Percentiles rank a stretch among this genome's conserved stretches.
phyloP scores from a whole-genome alignment of 2,888 invertebrate genomes.

The Polyommatus icarus region DNA sequence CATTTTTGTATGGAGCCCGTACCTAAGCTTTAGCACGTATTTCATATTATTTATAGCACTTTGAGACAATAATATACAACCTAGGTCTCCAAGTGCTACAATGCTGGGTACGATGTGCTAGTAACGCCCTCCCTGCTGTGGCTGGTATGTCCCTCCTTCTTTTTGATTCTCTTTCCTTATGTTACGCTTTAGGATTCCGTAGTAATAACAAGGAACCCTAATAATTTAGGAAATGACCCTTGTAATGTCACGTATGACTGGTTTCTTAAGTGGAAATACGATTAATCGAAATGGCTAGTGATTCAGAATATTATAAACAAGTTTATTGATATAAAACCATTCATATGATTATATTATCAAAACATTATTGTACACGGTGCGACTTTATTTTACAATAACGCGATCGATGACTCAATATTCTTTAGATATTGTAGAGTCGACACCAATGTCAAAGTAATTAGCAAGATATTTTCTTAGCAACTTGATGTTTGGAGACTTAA shows the following conservation, averaged over 20 bases:
- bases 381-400: background rate
- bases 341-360: conserved; percentile 4
- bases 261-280: background rate
- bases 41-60: no score
- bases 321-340: conserved; percentile 1
- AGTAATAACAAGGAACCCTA: background rate
- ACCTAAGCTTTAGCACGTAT: no score
- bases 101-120: no score
- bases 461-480: conserved; percentile 1
- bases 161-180: no score
- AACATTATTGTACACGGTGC: background rate
- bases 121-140: no score
- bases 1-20: no score
- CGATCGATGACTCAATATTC: conserved; percentile 6
- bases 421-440: background rate
- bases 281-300: background rate
- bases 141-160: no score
- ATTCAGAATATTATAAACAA: conserved; percentile 15
- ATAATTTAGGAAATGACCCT: background rate
- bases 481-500: background rate
- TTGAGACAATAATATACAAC: no score
- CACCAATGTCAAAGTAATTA: background rate
- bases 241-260: background rate
- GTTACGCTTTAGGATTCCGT: background rate
- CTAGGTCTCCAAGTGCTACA: no score